Base-by-base conservation (phyloP, 2,888 invertebrate species). In the Drosophila nigricruria region DNA sequence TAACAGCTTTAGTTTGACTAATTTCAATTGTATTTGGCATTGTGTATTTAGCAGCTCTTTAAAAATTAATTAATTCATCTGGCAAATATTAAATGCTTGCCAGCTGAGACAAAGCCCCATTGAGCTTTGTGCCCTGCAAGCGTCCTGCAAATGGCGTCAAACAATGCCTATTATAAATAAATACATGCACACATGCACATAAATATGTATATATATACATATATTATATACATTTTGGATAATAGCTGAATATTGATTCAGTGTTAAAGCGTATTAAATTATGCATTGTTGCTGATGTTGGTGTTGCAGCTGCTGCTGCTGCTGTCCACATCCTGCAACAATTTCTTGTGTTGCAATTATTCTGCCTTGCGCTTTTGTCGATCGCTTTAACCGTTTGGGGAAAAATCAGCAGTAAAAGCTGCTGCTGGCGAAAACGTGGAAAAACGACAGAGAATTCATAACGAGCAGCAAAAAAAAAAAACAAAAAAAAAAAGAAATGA, bases 301-400 rank as follows among this genome's bases (percentile, higher is more conserved):
- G 10, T 50, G 12, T 16, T 43, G 14, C 12, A 5, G n/a, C 18
- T 23, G 18, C 1, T 12, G n/a, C 23, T 32, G 16, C 18, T 52
- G 12, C 12, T 10, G 32, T 42, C 52, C 36, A n/a, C 34, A 32
- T 62, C 42, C 40, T 30, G 18, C 14, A 18, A 18, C 53, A 23
- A 63, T 38, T 49, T 54, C 53, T 61, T 49, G 23, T 56, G 42
- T 40, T 64, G 64, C 81, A 82, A 68, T 81, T 71, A 74, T 80
- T 62, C 53, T 52, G 76, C 54, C 47, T 53, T 69, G 73, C 70
- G 63, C 65, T 79, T 49, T 60, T 50, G 57, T 38, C 60, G 77
- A 76, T 79, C 61, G 52, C n/a, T 56, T 42, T 68, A 78, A 73
- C 57, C 64, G 70, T 32, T 57, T 16, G 20, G 27, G 53, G 14